Evolutionary conservation across 30 jellyfish, hydroid and myxozoan species (phyloP).

Genomic region (Pelagia noctiluca): DNA sequence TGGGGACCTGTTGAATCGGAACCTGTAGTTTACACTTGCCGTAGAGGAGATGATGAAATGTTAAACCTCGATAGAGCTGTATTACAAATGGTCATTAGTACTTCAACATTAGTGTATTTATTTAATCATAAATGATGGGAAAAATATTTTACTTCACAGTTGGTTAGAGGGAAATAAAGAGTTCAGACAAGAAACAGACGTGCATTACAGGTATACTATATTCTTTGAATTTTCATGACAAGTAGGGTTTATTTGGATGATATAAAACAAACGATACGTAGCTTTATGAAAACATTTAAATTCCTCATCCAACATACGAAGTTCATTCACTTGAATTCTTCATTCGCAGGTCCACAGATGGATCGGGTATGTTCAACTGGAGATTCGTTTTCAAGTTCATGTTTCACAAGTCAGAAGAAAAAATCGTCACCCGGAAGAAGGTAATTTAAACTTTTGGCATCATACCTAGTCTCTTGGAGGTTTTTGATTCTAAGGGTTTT

Average conservation of each 20-base stretch:
- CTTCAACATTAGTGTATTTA: no score
- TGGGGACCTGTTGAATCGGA: no score
- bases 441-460: constrained; percentile 8
- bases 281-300: no score
- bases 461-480: no score
- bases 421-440: constrained; percentile 78
- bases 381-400: constrained; percentile 80
- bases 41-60: no score
- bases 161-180: constrained; percentile 97
- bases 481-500: no score
- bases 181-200: constrained; percentile 96
- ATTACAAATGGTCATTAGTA: no score
- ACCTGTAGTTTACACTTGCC: no score
- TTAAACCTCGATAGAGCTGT: no score
- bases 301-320: neutral
- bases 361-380: constrained; percentile 98
- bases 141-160: constrained; percentile 23
- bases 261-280: neutral
- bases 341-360: constrained; percentile 79
- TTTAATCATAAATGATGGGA: no score
- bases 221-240: neutral
- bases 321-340: neutral
- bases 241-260: neutral
- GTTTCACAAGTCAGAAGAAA: constrained; percentile 88
- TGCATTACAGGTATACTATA: constrained; percentile 79